Evolutionary conservation across 2,888 invertebrate species (phyloP).

Genomic region (Parelbella ahira): DNA sequence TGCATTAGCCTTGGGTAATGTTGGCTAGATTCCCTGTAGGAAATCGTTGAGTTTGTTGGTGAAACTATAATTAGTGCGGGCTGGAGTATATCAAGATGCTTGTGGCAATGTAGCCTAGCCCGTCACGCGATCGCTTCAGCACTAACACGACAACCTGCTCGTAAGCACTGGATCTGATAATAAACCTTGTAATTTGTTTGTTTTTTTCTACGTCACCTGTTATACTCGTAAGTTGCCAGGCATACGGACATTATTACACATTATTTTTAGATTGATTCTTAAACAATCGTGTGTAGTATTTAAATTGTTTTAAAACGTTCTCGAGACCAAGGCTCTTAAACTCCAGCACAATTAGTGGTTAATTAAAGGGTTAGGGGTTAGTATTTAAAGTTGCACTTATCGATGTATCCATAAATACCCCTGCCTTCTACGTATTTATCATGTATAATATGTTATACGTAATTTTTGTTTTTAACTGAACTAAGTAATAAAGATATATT

Average conservation of each 20-base stretch:
- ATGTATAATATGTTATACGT: too few species aligned
- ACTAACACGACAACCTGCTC: conserved; percentile 56
- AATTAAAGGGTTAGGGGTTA: too few species aligned
- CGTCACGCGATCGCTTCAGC: conserved; percentile 64
- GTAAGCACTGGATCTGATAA: conserved; percentile 52
- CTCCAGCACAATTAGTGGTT: too few species aligned
- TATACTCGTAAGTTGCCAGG: conserved; percentile 11
- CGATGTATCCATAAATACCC: too few species aligned
- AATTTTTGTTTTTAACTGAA: too few species aligned
- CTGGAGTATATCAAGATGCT: conserved; percentile 62
- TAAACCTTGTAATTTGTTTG: conserved; percentile 46
- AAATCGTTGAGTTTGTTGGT: conserved; percentile 39
- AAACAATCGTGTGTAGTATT: too few species aligned
- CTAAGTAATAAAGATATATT: too few species aligned
- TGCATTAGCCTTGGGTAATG: conserved; percentile 13
- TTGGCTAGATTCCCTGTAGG: conserved; percentile 18
- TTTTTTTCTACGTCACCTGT: conserved; percentile 36
- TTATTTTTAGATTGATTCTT: background rate
- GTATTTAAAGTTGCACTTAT: too few species aligned
- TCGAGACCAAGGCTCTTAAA: too few species aligned
- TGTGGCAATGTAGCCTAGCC: conserved; percentile 42
- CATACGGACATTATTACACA: conserved; percentile 6
- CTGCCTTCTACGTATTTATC: too few species aligned
- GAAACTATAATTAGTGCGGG: conserved; percentile 68
- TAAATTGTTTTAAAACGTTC: too few species aligned